A percentile compares a stretch with the other conserved stretches of the same genome.
Conservation (phyloP, 2,113 vertebrate species). For the Leptosomus discolor region DNA sequence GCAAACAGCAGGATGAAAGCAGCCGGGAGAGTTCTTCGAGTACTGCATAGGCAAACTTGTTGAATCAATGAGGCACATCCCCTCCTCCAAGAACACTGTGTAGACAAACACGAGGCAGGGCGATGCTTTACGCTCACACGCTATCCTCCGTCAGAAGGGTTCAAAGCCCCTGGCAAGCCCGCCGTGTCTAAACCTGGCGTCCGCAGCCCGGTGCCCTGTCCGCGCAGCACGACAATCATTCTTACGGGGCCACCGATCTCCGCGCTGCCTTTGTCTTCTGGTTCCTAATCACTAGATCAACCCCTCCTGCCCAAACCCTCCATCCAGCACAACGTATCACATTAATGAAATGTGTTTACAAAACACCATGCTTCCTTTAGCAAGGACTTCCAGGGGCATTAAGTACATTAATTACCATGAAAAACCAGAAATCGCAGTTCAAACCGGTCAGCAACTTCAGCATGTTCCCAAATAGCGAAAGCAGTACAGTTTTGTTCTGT, state of each 20-base stretch:
- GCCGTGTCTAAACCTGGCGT: rapidly evolving
- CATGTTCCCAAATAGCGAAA: neutral
- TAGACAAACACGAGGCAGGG: neutral
- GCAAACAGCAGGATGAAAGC: neutral
- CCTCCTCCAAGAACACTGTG: neutral
- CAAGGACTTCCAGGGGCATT: neutral
- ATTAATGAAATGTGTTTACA: neutral
- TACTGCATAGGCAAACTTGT: rapidly evolving
- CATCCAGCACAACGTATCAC: neutral
- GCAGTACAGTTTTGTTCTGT: neutral
- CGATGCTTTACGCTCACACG: rapidly evolving
- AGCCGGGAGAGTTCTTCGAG: neutral
- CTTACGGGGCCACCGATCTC: rapidly evolving
- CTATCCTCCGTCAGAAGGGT: rapidly evolving
- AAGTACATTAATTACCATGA: neutral
- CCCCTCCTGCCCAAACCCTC: neutral
- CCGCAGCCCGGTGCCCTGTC: neutral
- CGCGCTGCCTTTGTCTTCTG: neutral
- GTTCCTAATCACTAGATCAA: neutral
- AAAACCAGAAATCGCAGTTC: neutral
- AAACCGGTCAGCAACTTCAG: neutral
- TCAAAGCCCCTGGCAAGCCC: neutral
- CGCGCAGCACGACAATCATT: neutral
- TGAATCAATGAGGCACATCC: rapidly evolving
- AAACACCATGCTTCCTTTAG: neutral